phyloP scores from a whole-genome alignment of 2,888 invertebrate genomes.

The Noctua comes region DNA sequence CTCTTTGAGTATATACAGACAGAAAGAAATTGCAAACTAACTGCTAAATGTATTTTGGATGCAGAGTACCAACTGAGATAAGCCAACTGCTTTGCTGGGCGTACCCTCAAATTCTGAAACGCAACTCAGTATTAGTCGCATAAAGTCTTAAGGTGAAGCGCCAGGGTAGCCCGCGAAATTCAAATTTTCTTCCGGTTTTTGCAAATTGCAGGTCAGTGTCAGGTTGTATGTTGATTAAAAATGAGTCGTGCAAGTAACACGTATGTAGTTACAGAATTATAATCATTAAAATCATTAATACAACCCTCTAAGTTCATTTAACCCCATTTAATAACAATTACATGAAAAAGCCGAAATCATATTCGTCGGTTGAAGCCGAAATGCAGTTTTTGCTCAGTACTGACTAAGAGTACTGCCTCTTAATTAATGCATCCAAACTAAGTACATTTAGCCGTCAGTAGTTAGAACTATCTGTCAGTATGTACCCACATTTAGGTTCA shows the following conservation, averaged over 20 bases:
- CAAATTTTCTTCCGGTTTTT: too few species aligned
- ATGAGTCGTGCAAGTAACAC: too few species aligned
- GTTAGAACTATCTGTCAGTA: not conserved
- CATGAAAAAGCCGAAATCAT: not conserved
- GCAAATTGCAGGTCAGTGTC: too few species aligned
- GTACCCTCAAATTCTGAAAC: not conserved
- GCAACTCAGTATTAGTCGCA: not conserved
- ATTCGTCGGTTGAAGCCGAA: not conserved
- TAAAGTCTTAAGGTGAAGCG: not conserved
- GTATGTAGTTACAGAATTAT: too few species aligned
- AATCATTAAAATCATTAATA: too few species aligned
- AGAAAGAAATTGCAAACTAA: slow-evolving; percentile 15
- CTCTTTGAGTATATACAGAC: slow-evolving; percentile 20
- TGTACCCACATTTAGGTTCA: slow-evolving; percentile 31
- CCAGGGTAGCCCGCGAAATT: too few species aligned
- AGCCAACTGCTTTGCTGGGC: not conserved
- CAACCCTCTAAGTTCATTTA: too few species aligned
- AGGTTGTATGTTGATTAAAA: too few species aligned
- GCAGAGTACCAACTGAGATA: not conserved
- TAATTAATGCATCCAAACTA: not conserved
- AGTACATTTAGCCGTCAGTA: slow-evolving; percentile 8
- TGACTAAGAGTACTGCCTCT: not conserved
- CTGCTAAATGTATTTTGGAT: slow-evolving; percentile 21
- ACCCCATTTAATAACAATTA: too few species aligned
- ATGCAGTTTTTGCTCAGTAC: not conserved